Conservation (phyloP, 2,888 invertebrate species). For the Alentia gelatinosa region DNA sequence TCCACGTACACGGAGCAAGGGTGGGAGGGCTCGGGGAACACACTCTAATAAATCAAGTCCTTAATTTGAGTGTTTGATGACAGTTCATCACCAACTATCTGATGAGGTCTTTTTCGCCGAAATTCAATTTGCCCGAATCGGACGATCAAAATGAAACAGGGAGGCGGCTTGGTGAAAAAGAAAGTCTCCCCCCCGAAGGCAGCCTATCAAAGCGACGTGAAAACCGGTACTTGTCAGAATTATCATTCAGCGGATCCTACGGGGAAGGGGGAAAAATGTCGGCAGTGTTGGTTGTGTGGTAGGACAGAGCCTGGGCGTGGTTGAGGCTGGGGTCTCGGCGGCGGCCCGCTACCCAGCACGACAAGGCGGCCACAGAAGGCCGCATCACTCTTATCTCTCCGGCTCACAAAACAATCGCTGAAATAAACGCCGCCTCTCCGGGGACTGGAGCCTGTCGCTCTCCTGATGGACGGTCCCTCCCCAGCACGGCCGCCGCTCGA, state of each 20-base stretch:
- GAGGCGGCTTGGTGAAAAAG: neutral
- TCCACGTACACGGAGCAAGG: neutral
- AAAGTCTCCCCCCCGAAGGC: neutral
- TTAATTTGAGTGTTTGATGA: conserved; percentile 28
- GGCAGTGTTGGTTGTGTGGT: neutral
- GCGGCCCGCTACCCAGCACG: neutral
- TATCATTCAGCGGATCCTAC: neutral
- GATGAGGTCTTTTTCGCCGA: neutral
- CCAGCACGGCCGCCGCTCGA: neutral
- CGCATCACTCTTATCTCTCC: conserved; percentile 38
- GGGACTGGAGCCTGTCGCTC: neutral
- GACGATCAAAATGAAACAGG: neutral
- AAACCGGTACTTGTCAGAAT: conserved; percentile 15
- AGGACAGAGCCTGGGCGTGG: neutral
- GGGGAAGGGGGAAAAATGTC: neutral
- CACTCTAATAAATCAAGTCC: conserved; percentile 10
- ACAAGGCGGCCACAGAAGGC: conserved; percentile 18
- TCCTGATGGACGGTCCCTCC: conserved; percentile 24
- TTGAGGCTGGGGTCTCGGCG: neutral
- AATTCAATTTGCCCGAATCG: neutral
- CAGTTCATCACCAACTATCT: neutral
- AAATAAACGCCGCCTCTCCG: conserved; percentile 40
- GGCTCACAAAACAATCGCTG: conserved; percentile 48
- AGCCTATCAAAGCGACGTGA: neutral
- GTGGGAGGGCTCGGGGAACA: too few relatives aligned